Conservation (phyloP, 1,140 invertebrate species). For the Aradophagus sp. region DNA sequence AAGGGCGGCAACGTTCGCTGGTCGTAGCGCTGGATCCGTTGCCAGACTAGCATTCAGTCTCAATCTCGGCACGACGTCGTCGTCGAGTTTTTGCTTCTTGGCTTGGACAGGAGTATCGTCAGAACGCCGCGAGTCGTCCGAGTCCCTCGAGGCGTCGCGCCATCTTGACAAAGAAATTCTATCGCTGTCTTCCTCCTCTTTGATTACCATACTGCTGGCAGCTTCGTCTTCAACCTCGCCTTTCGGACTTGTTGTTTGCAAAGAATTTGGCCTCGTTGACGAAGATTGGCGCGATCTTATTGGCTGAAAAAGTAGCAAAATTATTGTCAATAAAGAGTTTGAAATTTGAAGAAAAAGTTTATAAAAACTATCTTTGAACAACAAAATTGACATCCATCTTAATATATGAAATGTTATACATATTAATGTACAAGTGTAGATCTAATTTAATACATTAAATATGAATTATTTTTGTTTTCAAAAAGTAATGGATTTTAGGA, state of each 20-base stretch:
- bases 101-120: conserved; percentile 52
- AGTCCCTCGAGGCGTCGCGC: conserved; percentile 60
- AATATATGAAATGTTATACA: no score
- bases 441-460: no score
- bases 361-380: no score
- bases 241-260: conserved; percentile 67
- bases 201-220: conserved; percentile 42
- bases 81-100: conserved; percentile 68
- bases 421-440: no score
- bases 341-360: no score
- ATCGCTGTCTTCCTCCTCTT: conserved; percentile 63
- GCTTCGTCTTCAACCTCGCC: conserved; percentile 62
- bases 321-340: not conserved
- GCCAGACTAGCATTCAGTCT: conserved; percentile 85
- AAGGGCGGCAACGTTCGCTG: conserved; percentile 72
- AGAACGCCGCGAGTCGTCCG: conserved; percentile 61
- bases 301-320: conserved; percentile 46
- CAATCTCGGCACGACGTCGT: conserved; percentile 79
- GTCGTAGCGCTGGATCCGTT: conserved; percentile 85
- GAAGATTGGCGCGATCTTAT: conserved; percentile 58
- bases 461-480: no score
- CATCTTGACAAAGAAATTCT: conserved; percentile 39
- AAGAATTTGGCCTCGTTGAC: conserved; percentile 54
- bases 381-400: no score
- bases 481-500: no score